Percentiles rank a stretch among this genome's conserved stretches.
Evolutionary conservation across 2,797 vertebrate genomes (phyloP).

Genomic region (Mus minutoides): DNA sequence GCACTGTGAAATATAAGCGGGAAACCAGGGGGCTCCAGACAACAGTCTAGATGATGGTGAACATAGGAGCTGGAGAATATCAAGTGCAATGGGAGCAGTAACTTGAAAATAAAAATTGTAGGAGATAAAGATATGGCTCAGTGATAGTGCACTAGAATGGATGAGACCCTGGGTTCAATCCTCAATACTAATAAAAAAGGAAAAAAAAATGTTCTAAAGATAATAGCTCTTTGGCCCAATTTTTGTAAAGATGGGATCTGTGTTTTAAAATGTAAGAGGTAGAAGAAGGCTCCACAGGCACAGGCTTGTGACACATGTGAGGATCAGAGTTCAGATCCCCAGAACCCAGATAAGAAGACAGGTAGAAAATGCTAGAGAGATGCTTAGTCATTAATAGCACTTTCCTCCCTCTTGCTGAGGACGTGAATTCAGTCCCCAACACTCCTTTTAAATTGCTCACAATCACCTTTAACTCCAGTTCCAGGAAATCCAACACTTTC

Average conservation of each 20-base stretch:
- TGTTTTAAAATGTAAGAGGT: background rate
- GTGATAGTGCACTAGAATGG: background rate
- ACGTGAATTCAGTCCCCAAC: background rate
- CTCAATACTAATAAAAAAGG: background rate
- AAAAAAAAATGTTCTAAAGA: background rate
- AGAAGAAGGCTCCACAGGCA: background rate
- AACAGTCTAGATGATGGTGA: background rate
- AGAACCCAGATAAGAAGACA: background rate
- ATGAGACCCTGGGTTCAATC: background rate
- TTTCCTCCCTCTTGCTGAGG: background rate
- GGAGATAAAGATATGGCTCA: background rate
- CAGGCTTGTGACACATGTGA: background rate
- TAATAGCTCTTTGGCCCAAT: background rate
- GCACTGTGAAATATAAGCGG: background rate
- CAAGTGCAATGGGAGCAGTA: background rate
- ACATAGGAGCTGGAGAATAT: background rate
- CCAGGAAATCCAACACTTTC: background rate
- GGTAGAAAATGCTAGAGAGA: background rate
- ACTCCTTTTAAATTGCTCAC: background rate
- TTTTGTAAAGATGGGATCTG: constrained; percentile 1
- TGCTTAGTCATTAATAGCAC: background rate
- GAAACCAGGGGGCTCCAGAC: background rate
- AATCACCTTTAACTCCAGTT: background rate
- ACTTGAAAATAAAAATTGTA: constrained; percentile 2
- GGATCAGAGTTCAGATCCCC: background rate